Evolutionary conservation across 2,797 vertebrate species (phyloP), one percentile per base, ranked within the genome.

Genomic region (Pseudochirops corinnae): DNA sequence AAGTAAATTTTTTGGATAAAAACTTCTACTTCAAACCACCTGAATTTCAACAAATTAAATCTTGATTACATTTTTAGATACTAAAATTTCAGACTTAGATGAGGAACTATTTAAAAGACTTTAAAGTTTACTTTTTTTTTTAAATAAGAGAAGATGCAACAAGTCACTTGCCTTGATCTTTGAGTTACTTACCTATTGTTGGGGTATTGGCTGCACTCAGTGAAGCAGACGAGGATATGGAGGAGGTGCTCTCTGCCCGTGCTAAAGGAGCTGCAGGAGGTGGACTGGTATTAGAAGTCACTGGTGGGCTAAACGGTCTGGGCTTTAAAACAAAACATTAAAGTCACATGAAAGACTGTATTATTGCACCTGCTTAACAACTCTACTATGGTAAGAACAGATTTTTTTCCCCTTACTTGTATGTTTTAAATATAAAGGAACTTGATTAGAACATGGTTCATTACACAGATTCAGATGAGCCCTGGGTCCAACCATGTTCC

Each of bases 171-270:
- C n/a, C 21, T 82, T 3, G 6, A 46, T 82, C 2, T 26, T 46
- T 46, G 39, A 92, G 67, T 33, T 57, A 98, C 99, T 99, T 98
- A 99, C 99, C 99, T 33, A 99, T 98, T 56, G 99, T 99, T 92
- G 99, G 99, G 93, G 99, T 99, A 98, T 99, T 99, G 97, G 99
- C 99, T 91, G 99, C 99, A 96, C 99, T 99, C 82, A 99, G 98
- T 0, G 99, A 99, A 95, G 99, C 98, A 60, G 99, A 99, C 0
- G 99, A 99, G 31, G 99, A 99, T 98, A 99, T 99, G 58, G 99
- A 99, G 55, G 99, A 99, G 95, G 99, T 99, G 98, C 99, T 99
- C 98, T 99, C 99, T 5, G 99, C 99, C 74, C 99, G 99, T 95
- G 99, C 99, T 96, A 99, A 98, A 0, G 99, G 99, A 33, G 99